These are phyloP conservation scores for Microctenopoma lineatum DNA, from an alignment of 2,797 vertebrate species.

Conservation along the genomic window DNA sequence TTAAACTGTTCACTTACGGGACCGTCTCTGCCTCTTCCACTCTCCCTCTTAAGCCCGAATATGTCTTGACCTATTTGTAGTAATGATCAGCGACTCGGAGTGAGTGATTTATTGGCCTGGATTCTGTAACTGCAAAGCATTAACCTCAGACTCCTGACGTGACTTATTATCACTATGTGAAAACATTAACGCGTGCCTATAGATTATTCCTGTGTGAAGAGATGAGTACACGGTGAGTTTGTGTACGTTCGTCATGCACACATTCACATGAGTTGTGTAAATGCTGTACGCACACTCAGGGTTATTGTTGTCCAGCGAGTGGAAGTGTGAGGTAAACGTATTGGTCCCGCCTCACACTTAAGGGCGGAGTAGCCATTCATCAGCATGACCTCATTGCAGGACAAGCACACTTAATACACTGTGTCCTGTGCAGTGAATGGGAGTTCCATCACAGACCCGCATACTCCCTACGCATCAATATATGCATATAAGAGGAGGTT, in stretches of 20 bases:
- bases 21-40: conserved; percentile 7
- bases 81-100: conserved; percentile 61
- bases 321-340: conserved; percentile 52
- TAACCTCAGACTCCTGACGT: conserved; percentile 50
- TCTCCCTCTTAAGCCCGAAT: conserved; percentile 52
- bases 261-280: neutral
- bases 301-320: conserved; percentile 35
- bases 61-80: conserved; percentile 62
- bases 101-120: conserved; percentile 43
- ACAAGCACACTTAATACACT: conserved; percentile 50
- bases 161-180: conserved; percentile 8
- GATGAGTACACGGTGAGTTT: conserved; percentile 24
- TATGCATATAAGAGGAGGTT: neutral
- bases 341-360: conserved; percentile 39
- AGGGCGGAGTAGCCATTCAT: conserved; percentile 68
- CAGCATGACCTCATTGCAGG: conserved; percentile 76
- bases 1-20: conserved; percentile 21
- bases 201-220: neutral
- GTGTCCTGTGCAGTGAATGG: conserved; percentile 22
- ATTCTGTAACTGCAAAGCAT: conserved; percentile 44
- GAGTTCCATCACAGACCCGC: conserved; percentile 2
- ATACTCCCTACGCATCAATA: neutral
- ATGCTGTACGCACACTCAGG: neutral
- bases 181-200: conserved; percentile 4
- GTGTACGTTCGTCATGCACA: conserved; percentile 9